A percentile compares a stretch with the other conserved stretches of the same genome.
These are phyloP conservation scores for Drosophila emarginata DNA, from an alignment of 2,888 invertebrate species.

Conservation along the genomic window DNA sequence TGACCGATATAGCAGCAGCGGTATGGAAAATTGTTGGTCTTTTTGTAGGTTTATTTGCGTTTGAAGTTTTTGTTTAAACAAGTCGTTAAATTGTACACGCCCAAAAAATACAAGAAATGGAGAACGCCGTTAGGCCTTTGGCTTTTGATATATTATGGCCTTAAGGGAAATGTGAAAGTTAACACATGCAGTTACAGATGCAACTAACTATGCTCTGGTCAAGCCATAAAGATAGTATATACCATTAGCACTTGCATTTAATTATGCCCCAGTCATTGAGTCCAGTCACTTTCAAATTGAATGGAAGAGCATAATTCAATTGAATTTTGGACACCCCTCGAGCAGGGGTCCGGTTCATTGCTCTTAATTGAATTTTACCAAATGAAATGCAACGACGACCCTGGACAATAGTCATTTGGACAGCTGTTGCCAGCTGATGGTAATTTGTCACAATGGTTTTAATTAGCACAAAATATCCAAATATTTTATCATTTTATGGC, in stretches of 20 bases:
- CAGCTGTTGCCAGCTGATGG: conserved; percentile 64
- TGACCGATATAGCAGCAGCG: conserved; percentile 66
- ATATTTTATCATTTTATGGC: conserved; percentile 60
- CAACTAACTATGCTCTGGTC: conserved; percentile 19
- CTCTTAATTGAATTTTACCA: conserved; percentile 59
- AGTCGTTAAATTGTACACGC: conserved; percentile 68
- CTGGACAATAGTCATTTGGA: conserved; percentile 47
- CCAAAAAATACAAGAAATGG: conserved; percentile 20
- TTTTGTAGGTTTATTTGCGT: conserved; percentile 63
- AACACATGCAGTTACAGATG: conserved; percentile 51
- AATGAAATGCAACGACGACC: conserved; percentile 53
- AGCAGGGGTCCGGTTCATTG: conserved; percentile 1
- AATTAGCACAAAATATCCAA: conserved; percentile 47
- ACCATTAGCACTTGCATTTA: conserved; percentile 58
- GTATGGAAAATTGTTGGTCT: conserved; percentile 43
- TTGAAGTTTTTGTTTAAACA: conserved; percentile 63
- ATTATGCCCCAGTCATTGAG: conserved; percentile 47
- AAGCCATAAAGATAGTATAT: conserved; percentile 26
- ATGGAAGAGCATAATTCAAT: conserved; percentile 58
- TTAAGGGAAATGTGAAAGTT: conserved; percentile 64
- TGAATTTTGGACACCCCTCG: conserved; percentile 58
- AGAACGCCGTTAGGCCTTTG: conserved; percentile 25
- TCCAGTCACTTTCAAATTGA: conserved; percentile 21
- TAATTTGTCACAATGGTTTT: conserved; percentile 70
- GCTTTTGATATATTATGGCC: conserved; percentile 12